phyloP scores from a whole-genome alignment of 2,113 vertebrate genomes.

The Nannospalax galili region DNA sequence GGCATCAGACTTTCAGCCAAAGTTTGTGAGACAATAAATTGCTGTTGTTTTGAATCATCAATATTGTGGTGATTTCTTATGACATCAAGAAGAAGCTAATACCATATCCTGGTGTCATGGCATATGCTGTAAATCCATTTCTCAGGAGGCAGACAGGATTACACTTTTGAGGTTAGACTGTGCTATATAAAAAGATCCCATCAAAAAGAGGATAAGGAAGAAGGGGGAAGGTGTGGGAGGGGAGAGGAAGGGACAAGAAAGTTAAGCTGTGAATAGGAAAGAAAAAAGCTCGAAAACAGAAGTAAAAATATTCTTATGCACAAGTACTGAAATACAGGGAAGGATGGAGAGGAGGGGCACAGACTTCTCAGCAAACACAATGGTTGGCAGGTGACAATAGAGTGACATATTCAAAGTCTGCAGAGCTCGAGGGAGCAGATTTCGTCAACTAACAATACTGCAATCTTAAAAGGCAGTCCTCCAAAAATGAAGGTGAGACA shows the following conservation, averaged over 20 bases:
- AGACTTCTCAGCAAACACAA: too few species aligned
- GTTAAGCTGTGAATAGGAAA: neutral
- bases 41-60: neutral
- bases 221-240: neutral
- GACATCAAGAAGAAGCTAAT: neutral
- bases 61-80: neutral
- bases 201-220: neutral
- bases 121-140: neutral
- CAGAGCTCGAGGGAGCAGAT: too few species aligned
- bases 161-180: neutral
- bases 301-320: neutral
- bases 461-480: neutral
- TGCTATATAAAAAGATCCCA: neutral
- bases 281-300: neutral
- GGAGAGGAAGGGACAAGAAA: neutral
- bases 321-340: neutral
- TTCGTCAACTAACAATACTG: neutral
- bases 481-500: neutral
- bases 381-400: too few species aligned
- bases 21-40: neutral
- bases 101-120: neutral
- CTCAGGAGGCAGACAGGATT: neutral
- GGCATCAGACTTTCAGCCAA: neutral
- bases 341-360: too few species aligned
- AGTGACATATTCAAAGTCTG: too few species aligned